These are phyloP conservation scores for Donacobius atricapilla DNA, from an alignment of 2,113 vertebrate genomes.

Conservation along the genomic window DNA sequence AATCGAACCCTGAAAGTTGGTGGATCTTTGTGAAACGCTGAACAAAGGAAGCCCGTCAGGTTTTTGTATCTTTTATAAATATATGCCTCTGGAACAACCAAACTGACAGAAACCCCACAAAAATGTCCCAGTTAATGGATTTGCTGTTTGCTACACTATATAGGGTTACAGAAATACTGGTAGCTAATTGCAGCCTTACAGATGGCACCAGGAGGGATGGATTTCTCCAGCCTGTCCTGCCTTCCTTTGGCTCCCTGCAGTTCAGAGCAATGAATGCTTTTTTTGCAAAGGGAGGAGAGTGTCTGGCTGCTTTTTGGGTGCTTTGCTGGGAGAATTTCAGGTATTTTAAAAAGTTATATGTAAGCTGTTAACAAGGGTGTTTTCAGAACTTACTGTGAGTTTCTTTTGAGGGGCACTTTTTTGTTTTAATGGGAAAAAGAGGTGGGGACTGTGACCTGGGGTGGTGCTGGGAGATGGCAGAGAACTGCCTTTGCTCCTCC, in stretches of 20 bases:
- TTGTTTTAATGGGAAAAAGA: not conserved
- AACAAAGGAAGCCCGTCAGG: not conserved
- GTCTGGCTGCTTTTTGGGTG: not conserved
- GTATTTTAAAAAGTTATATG: accelerated
- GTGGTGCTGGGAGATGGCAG: not conserved
- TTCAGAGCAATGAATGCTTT: not conserved
- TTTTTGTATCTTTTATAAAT: not conserved
- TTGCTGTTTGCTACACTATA: not conserved
- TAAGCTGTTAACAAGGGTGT: not conserved
- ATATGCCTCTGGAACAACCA: not conserved
- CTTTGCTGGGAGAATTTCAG: not conserved
- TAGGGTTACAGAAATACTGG: not conserved
- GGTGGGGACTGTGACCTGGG: not conserved
- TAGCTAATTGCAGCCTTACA: not conserved
- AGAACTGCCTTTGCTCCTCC: not conserved
- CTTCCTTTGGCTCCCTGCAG: not conserved
- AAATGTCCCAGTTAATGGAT: not conserved
- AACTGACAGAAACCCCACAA: not conserved
- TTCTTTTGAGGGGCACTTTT: not conserved
- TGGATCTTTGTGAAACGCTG: not conserved
- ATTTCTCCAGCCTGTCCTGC: not conserved
- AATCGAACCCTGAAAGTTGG: not conserved
- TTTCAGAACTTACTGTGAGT: not conserved
- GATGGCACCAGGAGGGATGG: not conserved
- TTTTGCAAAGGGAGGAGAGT: not conserved